Percentiles rank a stretch among this genome's conserved stretches.
Evolutionary conservation across 92 coral and sea anemone genomes (phyloP).

Genomic region (Porites rus): DNA sequence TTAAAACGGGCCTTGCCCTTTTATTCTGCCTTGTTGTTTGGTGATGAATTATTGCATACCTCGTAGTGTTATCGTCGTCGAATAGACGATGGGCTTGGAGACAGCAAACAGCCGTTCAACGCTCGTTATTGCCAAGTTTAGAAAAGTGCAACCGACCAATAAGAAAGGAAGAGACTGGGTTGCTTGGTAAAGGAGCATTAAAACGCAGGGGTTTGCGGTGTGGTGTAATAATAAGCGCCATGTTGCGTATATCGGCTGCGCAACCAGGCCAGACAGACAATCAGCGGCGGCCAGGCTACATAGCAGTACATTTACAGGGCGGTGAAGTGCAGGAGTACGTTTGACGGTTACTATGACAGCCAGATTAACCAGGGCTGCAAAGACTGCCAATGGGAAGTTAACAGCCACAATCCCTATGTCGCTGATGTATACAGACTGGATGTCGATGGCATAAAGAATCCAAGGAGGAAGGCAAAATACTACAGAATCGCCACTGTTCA

Average conservation of each 20-base stretch:
- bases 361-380: slow-evolving; percentile 30
- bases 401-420: slow-evolving; percentile 1
- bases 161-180: slow-evolving; percentile 25
- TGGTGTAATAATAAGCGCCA: slow-evolving; percentile 44
- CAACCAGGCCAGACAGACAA: slow-evolving; percentile 56
- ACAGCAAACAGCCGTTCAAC: slow-evolving; percentile 31
- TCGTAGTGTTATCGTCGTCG: slow-evolving; percentile 5
- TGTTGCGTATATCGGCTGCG: slow-evolving; percentile 44
- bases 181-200: slow-evolving; percentile 17
- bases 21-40: no score
- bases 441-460: neutral
- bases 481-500: neutral
- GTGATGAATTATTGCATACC: slow-evolving; percentile 1
- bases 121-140: slow-evolving; percentile 39
- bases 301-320: slow-evolving; percentile 59
- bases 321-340: slow-evolving; percentile 43
- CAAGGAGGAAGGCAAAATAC: slow-evolving; percentile 2
- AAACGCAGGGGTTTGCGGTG: slow-evolving; percentile 2
- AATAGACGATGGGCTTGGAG: slow-evolving; percentile 23
- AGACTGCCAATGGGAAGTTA: neutral
- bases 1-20: no score
- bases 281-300: slow-evolving; percentile 66
- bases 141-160: slow-evolving; percentile 12
- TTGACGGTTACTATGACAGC: slow-evolving; percentile 45
- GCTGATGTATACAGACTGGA: slow-evolving; percentile 8